phyloP scores from a whole-genome alignment of 35 echinoderm and acorn worm genomes.

The Lytechinus variegatus region DNA sequence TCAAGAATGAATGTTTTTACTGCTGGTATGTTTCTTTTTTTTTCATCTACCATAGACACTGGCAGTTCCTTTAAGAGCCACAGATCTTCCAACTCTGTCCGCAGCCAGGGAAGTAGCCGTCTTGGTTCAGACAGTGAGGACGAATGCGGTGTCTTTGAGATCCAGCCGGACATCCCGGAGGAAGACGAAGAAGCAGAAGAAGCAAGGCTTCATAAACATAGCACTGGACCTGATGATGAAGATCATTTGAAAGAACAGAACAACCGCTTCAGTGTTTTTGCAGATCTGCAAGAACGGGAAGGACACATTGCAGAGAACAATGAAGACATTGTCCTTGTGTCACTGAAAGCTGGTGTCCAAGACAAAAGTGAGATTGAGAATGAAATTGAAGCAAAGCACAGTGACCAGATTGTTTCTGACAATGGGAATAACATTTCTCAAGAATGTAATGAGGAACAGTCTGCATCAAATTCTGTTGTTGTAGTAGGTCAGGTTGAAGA shows the following conservation, averaged over 20 bases:
- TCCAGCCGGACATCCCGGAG: background rate
- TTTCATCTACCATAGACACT: background rate
- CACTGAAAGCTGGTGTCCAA: background rate
- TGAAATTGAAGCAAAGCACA: background rate
- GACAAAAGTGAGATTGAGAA: background rate
- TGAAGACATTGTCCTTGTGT: background rate
- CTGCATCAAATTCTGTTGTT: background rate
- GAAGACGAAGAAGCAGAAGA: constrained; percentile 26
- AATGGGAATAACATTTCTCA: background rate
- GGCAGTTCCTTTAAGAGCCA: constrained; percentile 49
- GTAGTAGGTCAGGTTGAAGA: background rate
- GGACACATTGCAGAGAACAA: background rate
- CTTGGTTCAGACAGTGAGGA: constrained; percentile 47
- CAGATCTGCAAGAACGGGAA: background rate
- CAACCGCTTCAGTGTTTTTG: background rate
- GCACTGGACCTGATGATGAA: background rate
- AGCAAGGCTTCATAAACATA: background rate
- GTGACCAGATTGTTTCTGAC: background rate
- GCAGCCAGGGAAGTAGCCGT: constrained; percentile 30
- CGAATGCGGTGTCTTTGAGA: constrained; percentile 9
- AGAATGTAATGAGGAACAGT: background rate
- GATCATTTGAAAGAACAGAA: background rate
- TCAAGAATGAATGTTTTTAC: background rate
- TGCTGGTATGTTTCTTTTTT: background rate
- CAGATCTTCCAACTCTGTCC: constrained; percentile 35